Evolutionary conservation across 2,113 vertebrate species (phyloP).

Genomic region (Ancistrus triradiatus): DNA sequence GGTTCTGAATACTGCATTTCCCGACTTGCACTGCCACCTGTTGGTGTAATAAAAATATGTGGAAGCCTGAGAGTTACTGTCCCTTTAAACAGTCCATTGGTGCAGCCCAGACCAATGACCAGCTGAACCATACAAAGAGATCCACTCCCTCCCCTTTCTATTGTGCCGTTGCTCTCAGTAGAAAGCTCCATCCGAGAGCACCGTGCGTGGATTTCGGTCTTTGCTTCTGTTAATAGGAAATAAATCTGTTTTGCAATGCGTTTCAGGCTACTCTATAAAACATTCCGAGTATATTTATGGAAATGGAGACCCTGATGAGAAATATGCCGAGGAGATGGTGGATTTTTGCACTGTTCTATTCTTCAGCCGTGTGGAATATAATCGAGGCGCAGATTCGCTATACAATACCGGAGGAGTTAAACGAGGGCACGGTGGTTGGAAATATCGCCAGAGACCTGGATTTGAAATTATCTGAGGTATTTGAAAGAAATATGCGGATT

Average conservation of each 20-base stretch:
- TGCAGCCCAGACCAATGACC: slow-evolving; percentile 46
- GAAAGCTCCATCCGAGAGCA: background rate
- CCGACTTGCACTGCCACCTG: background rate
- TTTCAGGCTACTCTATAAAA: background rate
- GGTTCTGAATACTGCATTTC: too few species aligned
- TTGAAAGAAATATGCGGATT: background rate
- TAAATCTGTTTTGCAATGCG: background rate
- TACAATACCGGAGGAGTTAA: slow-evolving; percentile 74
- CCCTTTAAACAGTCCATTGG: background rate
- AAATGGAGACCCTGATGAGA: slow-evolving; percentile 27
- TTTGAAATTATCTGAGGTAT: slow-evolving; percentile 62
- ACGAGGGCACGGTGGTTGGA: slow-evolving; percentile 72
- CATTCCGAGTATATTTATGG: background rate
- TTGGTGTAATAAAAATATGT: background rate
- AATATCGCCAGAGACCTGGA: slow-evolving; percentile 78
- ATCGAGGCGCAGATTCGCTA: slow-evolving; percentile 67
- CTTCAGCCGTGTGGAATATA: slow-evolving; percentile 65
- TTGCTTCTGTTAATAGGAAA: background rate
- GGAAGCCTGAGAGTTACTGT: background rate
- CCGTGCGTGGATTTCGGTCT: background rate
- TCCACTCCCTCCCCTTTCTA: slow-evolving; percentile 43
- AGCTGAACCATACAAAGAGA: slow-evolving; percentile 45
- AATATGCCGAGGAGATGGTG: slow-evolving; percentile 55
- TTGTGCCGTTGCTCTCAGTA: background rate
- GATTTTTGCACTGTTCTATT: slow-evolving; percentile 44